Evolutionary conservation across 2,113 vertebrate genomes (phyloP), one percentile per base, ranked within the genome.

Genomic region (Platycercus adscitus): DNA sequence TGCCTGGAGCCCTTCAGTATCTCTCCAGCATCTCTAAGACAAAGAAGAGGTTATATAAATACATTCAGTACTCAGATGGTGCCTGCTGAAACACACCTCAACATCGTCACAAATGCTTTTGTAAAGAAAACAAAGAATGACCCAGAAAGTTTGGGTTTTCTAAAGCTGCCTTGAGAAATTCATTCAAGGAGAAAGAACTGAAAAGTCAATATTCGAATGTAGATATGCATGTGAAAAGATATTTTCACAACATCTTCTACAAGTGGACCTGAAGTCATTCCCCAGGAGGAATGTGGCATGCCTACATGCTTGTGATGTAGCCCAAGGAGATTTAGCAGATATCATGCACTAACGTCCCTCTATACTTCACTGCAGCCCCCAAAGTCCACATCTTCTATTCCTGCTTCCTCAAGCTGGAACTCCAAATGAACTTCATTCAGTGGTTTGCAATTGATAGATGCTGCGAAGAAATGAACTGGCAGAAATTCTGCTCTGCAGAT

Each of bases 21-120:
- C 6, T 50, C 13, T 13, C 7, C 41, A 53, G 9, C 7, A 46
- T 5, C 10, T 43, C 37, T 47, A 61, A 58, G n/a, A 33, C 7
- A 55, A 50, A 53, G 19, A 1, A 39, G 20, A 77, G 8, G 11
- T 49, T 55, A 44, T 35, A 17, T 7, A 52, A 70, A 70, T 25
- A 39, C 7, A 20, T 25, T n/a, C 13, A 53, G 6, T 25, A 46
- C 5, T 55, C 24, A 44, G 18, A 5, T 35, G 3, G 6, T 82
- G 11, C 8, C 76, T 77, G 26, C 29, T 76, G 58, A 81, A 95
- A 61, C 13, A 37, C 6, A 68, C 18, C 7, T 77, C 47, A 39
- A 43, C 33, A 9, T 0, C 47, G 6, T 49, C 0, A 0, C 23
- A 80, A 76, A 72, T 5, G 1, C 11, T 72, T 94, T 68, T 52